phyloP scores from a whole-genome alignment of 2,888 invertebrate species.

The Eupithecia tripunctaria region DNA sequence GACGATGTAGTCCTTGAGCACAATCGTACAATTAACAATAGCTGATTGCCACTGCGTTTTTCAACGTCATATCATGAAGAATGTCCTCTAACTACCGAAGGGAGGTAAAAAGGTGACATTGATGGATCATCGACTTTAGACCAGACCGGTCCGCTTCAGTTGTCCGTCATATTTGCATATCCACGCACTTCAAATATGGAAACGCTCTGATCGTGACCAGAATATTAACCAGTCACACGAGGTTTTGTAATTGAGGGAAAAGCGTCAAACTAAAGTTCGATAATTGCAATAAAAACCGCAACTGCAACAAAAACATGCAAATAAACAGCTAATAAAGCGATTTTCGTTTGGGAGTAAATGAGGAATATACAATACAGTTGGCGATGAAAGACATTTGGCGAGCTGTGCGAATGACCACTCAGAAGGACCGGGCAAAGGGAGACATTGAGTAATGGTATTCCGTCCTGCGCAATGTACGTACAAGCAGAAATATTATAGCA shows the following conservation, averaged over 20 bases:
- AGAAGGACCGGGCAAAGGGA: slow-evolving; percentile 51
- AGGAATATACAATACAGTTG: slow-evolving; percentile 54
- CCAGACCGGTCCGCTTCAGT: slow-evolving; percentile 47
- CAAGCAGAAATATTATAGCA: slow-evolving; percentile 43
- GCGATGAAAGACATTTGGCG: slow-evolving; percentile 53
- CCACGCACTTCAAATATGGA: slow-evolving; percentile 53
- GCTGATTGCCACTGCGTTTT: slow-evolving; percentile 16
- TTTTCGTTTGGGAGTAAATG: slow-evolving; percentile 46
- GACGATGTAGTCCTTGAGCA: neutral
- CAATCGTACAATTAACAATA: slow-evolving; percentile 10
- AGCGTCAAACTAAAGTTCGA: neutral
- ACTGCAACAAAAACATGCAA: slow-evolving; percentile 26
- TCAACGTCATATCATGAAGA: slow-evolving; percentile 17
- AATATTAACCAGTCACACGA: slow-evolving; percentile 37
- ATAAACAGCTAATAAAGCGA: slow-evolving; percentile 41
- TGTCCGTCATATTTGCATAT: slow-evolving; percentile 59
- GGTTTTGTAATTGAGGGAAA: slow-evolving; percentile 21
- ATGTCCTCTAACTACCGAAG: slow-evolving; percentile 46
- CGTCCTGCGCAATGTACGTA: slow-evolving; percentile 47
- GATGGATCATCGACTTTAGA: slow-evolving; percentile 65
- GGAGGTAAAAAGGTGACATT: slow-evolving; percentile 61
- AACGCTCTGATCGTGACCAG: slow-evolving; percentile 52
- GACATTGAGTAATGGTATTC: slow-evolving; percentile 57
- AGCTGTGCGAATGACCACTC: slow-evolving; percentile 55
- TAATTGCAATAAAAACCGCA: slow-evolving; percentile 13